Evolutionary conservation across 2,888 invertebrate species (phyloP), one percentile per base, ranked within the genome.

Genomic region (Dasypogon diadema): DNA sequence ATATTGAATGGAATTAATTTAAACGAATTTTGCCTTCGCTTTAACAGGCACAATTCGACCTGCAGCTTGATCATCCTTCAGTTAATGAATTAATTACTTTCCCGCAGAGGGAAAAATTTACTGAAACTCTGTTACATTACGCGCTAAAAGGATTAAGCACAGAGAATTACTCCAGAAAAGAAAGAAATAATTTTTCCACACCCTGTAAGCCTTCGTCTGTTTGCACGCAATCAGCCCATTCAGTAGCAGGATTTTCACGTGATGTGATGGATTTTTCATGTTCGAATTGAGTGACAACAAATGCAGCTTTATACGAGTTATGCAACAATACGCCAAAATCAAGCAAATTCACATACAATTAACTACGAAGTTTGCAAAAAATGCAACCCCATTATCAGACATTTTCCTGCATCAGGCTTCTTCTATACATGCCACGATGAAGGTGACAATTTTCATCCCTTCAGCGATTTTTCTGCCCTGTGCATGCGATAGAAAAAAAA

Each of bases 191-290:
- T 30, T 30, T 30, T 30, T 30, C 30, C 30, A 30, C 8, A 5
- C 30, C 30, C 24, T 22, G 60, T 21, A 60, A 60, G 30, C 26
- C 26, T 58, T 58, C 30, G 58, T 60, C 34, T 60, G 60, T 60
- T 60, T 60, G 60, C 60, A 60, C 60, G 60, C 60, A 60, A 60
- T 60, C 60, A 60, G 37, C 37, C 60, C 21, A 37, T n/a, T 37
- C 37, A 37, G 60, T 60, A 60, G 37, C 60, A 60, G 60, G 60
- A 34, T 60, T 60, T 60, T 60, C 42, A 60, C 37, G 21, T 60
- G 60, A 60, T 60, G 37, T 60, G 60, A 60, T 60, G 60, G 60
- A 60, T 26, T 60, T 60, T 60, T 60, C 60, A 37, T 60, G 60
- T 60, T 22, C 60, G 34, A 37, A 60, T 60, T 60, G 60, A 60